These are phyloP conservation scores for Leptocoma aspasia DNA, from an alignment of 2,113 vertebrate species.

Conservation along the genomic window DNA sequence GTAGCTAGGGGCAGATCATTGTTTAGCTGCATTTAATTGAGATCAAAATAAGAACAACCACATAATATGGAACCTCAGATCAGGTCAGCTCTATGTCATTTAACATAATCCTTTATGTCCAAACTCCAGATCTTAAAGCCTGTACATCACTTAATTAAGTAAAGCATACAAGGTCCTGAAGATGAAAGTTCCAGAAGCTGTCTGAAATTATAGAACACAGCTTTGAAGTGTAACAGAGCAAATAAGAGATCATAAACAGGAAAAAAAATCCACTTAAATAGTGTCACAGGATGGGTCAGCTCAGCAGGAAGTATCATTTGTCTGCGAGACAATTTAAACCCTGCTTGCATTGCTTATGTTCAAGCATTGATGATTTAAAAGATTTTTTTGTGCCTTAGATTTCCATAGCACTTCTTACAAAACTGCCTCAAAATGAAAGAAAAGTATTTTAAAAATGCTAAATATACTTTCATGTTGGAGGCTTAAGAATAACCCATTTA, in stretches of 20 bases:
- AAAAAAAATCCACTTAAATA: conserved; percentile 17
- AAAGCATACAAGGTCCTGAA: background rate
- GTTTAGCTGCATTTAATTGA: background rate
- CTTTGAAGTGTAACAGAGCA: conserved; percentile 43
- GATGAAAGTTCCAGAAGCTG: conserved; percentile 38
- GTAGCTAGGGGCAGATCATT: background rate
- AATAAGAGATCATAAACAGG: conserved; percentile 49
- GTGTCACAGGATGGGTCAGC: background rate
- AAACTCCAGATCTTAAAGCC: background rate
- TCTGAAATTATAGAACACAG: conserved; percentile 26
- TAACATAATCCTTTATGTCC: background rate
- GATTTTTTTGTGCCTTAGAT: background rate
- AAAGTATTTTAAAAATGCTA: conserved; percentile 26
- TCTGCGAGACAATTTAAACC: conserved; percentile 28
- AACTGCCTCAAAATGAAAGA: background rate
- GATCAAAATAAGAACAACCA: background rate
- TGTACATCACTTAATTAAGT: conserved; percentile 43
- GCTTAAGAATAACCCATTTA: conserved; percentile 33
- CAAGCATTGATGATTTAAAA: background rate
- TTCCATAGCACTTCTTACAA: background rate
- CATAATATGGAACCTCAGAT: background rate
- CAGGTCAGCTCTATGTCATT: background rate
- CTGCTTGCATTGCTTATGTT: conserved; percentile 13
- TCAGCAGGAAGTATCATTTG: conserved; percentile 18
- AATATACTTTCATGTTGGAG: background rate